Base-by-base conservation (phyloP, 2,797 vertebrate species). In the Hippoglossus hippoglossus region DNA sequence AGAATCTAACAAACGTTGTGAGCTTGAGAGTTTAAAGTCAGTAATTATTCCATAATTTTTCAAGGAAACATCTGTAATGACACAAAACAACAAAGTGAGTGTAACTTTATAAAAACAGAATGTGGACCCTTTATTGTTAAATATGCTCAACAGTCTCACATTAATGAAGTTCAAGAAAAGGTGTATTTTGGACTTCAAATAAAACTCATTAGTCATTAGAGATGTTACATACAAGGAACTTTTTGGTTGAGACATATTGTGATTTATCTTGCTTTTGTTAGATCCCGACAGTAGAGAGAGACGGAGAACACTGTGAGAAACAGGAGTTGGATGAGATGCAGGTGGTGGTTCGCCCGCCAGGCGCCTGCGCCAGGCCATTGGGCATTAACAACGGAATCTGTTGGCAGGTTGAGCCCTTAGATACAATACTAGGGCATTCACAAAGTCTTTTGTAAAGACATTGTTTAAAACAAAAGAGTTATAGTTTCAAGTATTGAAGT, bases 1-100 rank as follows among this genome's bases (percentile, higher is more conserved):
- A 25, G 11, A 6, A 63, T 39, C 21, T 58, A 63, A 71, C 73
- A 70, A 24, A 63, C 34, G 44, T 36, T 65, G 31, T 39, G 55
- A 7, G 34, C 71, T 67, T 54, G 53, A 64, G 77, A 58, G 68
- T 57, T 50, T n/a, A 28, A 66, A 50, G 28, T 24, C 67, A 53
- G 36, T 63, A 39, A 63, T 78, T 73, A 49, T 53, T 15, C 26
- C 56, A 16, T 67, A 65, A 56, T 70, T 56, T 70, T 60, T 63
- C 68, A 56, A 16, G 21, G 34, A 50, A 53, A 69, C 77, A 6
- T 58, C 36, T 60, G n/a, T 65, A 70, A 71, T 73, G 69, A 65
- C 50, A 53, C 61, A 46, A 36, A 25, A 47, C 22, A 72, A 73
- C 64, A 65, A 34, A 26, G 50, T 0, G 5, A 44, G 8, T 5